These are phyloP conservation scores for Corydoras sp. DNA, from an alignment of 2,113 vertebrate genomes.

Conservation along the genomic window DNA sequence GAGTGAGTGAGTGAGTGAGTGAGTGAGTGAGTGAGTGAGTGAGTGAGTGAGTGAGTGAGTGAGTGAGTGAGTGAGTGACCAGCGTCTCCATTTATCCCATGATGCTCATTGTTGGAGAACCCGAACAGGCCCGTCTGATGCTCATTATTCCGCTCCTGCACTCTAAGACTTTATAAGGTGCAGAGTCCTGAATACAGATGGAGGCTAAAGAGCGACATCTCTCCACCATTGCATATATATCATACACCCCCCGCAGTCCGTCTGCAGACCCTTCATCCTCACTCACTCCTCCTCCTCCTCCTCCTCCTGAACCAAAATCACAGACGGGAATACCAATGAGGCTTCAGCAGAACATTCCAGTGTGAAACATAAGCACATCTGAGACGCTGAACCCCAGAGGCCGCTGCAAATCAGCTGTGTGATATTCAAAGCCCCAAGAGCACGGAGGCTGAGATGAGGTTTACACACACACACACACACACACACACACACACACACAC, in stretches of 20 bases:
- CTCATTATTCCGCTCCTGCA: conserved; percentile 21
- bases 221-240: neutral
- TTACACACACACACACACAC: too few species aligned
- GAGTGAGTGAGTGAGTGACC: neutral
- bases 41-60: neutral
- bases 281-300: neutral
- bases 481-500: too few species aligned
- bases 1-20: too few species aligned
- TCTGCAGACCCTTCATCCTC: neutral
- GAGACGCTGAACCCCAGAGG: neutral
- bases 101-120: neutral
- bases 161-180: neutral
- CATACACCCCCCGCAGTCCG: neutral
- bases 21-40: too few species aligned
- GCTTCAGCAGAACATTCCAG: neutral
- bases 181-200: conserved; percentile 8
- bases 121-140: conserved; percentile 44
- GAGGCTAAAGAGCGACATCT: conserved; percentile 1
- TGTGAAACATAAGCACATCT: neutral
- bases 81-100: too few species aligned
- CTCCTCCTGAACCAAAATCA: neutral
- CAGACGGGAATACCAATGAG: conserved; percentile 1
- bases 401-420: too few species aligned
- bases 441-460: too few species aligned
- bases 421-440: too few species aligned